These are phyloP conservation scores for Thamnophis elegans DNA, from an alignment of 2,797 vertebrate genomes.

Conservation along the genomic window DNA sequence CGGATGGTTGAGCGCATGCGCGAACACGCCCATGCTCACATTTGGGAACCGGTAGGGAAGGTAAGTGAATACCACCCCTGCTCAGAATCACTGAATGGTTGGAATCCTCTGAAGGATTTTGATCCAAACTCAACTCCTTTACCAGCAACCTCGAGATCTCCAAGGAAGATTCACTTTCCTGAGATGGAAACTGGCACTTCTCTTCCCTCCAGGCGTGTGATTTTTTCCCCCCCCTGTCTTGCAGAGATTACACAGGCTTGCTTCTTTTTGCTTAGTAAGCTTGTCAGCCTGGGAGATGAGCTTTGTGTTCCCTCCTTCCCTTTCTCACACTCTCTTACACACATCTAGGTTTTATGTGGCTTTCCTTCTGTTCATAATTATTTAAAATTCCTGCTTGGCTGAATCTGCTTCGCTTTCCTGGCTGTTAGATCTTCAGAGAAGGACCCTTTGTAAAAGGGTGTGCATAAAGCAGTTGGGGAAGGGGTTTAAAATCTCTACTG, in stretches of 20 bases:
- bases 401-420: neutral
- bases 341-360: neutral
- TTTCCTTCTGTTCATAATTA: neutral
- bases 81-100: neutral
- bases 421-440: neutral
- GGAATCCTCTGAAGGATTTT: neutral
- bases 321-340: neutral
- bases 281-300: conserved; percentile 32
- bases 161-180: conserved; percentile 31
- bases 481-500: neutral
- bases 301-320: neutral
- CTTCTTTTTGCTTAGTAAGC: conserved; percentile 58
- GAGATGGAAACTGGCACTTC: conserved; percentile 46
- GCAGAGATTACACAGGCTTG: conserved; percentile 45
- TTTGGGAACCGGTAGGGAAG: too few relatives aligned
- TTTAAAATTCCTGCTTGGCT: neutral
- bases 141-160: conserved; percentile 5
- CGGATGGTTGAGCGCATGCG: too few relatives aligned
- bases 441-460: neutral
- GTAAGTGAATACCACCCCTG: too few relatives aligned
- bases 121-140: conserved; percentile 30
- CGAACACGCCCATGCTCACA: too few relatives aligned
- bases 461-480: neutral
- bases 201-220: conserved; percentile 28
- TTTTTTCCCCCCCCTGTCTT: neutral